These are phyloP conservation scores for Nephrotoma appendiculata DNA, from an alignment of 2,888 invertebrate genomes.

Conservation along the genomic window DNA sequence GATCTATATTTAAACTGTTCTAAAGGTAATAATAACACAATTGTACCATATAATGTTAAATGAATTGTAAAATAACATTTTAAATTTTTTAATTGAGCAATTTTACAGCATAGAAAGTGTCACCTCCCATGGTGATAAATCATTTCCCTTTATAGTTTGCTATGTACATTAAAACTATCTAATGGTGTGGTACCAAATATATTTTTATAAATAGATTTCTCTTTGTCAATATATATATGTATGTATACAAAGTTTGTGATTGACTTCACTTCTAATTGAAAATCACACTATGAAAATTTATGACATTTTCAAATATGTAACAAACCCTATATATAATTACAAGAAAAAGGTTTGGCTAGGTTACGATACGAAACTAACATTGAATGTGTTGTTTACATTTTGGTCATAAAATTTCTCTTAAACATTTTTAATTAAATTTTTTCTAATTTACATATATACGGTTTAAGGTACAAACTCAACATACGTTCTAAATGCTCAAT, in stretches of 20 bases:
- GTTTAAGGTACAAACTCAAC: neutral
- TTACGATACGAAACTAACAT: neutral
- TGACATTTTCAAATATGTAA: neutral
- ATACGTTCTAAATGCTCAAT: neutral
- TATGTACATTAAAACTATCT: neutral
- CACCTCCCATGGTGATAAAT: neutral
- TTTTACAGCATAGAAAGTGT: neutral
- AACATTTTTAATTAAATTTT: neutral
- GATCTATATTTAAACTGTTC: neutral
- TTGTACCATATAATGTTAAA: neutral
- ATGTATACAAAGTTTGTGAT: neutral
- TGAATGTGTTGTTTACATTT: neutral
- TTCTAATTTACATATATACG: neutral
- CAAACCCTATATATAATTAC: neutral
- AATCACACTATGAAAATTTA: neutral
- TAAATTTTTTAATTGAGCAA: neutral
- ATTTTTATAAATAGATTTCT: neutral
- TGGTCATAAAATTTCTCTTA: neutral
- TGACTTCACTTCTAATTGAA: neutral
- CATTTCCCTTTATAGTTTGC: neutral
- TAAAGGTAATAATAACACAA: neutral
- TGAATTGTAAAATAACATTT: neutral
- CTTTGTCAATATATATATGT: neutral
- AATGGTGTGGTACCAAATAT: neutral
- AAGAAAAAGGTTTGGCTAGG: neutral